phyloP scores from a whole-genome alignment of 2,797 vertebrate species.

The Spondyliosoma cantharus region DNA sequence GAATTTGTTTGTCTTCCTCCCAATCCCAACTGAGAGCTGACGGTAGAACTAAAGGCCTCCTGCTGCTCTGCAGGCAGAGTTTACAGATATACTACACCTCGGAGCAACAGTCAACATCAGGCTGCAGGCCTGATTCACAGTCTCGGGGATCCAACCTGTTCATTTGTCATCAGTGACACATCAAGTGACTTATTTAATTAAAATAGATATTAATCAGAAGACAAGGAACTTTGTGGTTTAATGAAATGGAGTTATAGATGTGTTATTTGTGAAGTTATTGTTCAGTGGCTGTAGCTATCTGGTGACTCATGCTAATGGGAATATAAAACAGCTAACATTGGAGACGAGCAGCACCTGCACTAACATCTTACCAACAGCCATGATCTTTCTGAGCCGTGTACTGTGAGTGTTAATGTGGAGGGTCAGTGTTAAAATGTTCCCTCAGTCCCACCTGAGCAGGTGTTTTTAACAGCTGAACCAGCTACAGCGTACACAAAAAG shows the following conservation, averaged over 20 bases:
- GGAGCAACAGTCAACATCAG: constrained; percentile 25
- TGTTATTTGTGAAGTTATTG: not conserved
- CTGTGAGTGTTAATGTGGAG: too few species aligned
- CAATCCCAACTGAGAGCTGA: constrained; percentile 47
- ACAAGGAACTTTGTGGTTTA: too few species aligned
- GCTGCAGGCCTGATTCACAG: not conserved
- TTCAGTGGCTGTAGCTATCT: too few species aligned
- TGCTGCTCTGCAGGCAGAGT: constrained; percentile 42
- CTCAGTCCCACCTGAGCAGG: not conserved
- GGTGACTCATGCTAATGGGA: too few species aligned
- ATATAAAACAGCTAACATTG: too few species aligned
- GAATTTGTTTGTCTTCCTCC: constrained; percentile 48
- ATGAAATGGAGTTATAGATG: too few species aligned
- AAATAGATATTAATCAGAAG: too few species aligned
- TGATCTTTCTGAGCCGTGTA: too few species aligned
- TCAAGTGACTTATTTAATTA: too few species aligned
- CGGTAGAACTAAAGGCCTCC: constrained; percentile 49
- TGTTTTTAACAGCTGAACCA: not conserved
- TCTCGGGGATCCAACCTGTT: not conserved
- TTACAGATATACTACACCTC: constrained; percentile 31
- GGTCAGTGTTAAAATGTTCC: not conserved
- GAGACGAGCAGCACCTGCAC: too few species aligned
- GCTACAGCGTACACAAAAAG: not conserved
- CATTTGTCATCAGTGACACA: not conserved
- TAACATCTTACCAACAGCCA: too few species aligned